Evolutionary conservation across 1,140 invertebrate species (phyloP), one percentile per base, ranked within the genome.

Genomic region (Hycleus cichorii): DNA sequence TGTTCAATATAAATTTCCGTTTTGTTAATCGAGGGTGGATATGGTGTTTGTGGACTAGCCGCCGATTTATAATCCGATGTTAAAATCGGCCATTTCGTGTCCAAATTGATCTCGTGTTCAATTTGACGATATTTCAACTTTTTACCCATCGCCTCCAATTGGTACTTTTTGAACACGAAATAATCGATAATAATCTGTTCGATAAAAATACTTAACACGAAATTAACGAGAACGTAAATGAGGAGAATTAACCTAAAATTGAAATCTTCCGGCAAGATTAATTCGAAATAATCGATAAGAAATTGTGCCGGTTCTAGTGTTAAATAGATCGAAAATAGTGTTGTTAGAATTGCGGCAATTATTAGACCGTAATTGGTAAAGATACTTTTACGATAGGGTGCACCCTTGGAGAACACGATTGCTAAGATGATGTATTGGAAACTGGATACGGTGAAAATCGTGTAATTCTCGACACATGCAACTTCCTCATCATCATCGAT

Each of bases 401-500:
- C 83, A 0, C 95, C 95, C 64, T 90, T 89, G 0, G 91, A 93
- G 73, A 94, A 98, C 7, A 91, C 86, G 62, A 97, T 81, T 3
- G 92, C 91, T 63, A 96, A 77, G 24, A 86, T 90, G 24, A 97
- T 89, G 69, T 98, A 98, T 69, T 98, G 95, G 70, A 95, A 98
- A 68, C 88, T 87, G 0, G 93, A 94, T 2, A 95, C 77, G 0
- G 86, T 81, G 68, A 91, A 98, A 39, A 98, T 83, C 0, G 87
- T 83, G 67, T 90, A 93, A 66, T 93, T 93, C 70, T 94, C 89
- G 70, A 83, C 84, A 57, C 86, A 87, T 2, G 72, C 77, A 43
- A 81, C 77, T 39, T 72, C 69, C 0, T 71, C 74, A 2, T 75
- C 65, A 42, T 77, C 76, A 45, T 81, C 78, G 25, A 66, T 68